Evolutionary conservation across 2,797 vertebrate species (phyloP).

Genomic region (Poliocrania exsul): DNA sequence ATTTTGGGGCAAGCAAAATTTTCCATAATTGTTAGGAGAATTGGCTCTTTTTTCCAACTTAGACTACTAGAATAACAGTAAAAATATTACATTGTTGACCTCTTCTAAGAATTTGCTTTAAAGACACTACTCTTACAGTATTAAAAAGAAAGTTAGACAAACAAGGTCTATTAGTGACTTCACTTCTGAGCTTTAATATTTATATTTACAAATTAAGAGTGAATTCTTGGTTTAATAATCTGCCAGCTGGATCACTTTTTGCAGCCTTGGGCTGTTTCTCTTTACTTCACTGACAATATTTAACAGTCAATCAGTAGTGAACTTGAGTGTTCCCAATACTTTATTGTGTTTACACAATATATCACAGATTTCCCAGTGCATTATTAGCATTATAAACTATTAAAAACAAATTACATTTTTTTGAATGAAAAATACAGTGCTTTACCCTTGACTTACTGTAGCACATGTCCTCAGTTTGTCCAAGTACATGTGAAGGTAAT

Average conservation of each 20-base stretch:
- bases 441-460: not conserved
- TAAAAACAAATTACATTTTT: not conserved
- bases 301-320: not conserved
- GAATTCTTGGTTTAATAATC: constrained; percentile 17
- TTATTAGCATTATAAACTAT: constrained; percentile 2
- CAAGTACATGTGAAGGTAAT: not conserved
- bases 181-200: constrained; percentile 12
- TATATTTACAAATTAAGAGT: constrained; percentile 27
- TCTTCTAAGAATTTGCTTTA: not conserved
- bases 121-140: not conserved
- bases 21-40: not conserved
- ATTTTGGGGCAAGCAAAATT: not conserved
- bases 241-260: not conserved
- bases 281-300: constrained; percentile 11
- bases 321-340: not conserved
- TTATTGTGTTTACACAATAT: not conserved
- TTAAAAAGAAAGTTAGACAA: constrained; percentile 8
- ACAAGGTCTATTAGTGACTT: not conserved
- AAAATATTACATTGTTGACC: not conserved
- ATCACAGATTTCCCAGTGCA: not conserved
- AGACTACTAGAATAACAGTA: not conserved
- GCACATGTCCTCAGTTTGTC: not conserved
- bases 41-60: not conserved
- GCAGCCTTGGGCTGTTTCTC: constrained; percentile 19
- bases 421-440: not conserved